Conservation (phyloP, 2,797 vertebrate genomes). For the Sciurus vulgaris region DNA sequence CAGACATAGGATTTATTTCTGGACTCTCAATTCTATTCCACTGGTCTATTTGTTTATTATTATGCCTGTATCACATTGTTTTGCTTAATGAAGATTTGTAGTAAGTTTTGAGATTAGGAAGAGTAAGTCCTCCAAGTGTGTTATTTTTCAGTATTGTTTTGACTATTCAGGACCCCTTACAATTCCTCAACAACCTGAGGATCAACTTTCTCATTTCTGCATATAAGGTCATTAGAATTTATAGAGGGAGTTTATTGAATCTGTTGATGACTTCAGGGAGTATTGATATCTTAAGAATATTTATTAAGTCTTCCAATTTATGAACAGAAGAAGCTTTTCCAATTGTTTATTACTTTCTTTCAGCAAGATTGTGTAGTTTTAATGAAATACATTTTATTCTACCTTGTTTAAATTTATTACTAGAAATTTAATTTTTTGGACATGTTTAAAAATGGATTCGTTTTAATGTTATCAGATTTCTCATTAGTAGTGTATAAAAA, state of each 20-base stretch:
- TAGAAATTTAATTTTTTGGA: background rate
- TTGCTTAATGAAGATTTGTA: background rate
- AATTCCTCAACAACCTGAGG: background rate
- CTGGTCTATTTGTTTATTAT: background rate
- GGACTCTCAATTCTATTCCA: background rate
- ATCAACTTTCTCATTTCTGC: background rate
- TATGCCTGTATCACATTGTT: background rate
- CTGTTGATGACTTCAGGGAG: background rate
- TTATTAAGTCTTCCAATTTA: background rate
- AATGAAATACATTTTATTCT: background rate
- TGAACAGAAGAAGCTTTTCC: background rate
- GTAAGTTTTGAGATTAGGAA: background rate
- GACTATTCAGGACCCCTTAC: background rate
- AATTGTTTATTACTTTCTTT: conserved; percentile 6
- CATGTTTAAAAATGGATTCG: background rate
- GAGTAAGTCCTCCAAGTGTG: background rate
- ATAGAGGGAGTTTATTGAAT: background rate
- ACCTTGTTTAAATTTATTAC: background rate
- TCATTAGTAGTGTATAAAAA: background rate
- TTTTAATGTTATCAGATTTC: background rate
- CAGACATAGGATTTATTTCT: background rate
- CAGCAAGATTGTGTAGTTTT: background rate
- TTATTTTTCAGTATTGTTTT: background rate
- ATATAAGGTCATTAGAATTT: background rate
- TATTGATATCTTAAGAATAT: background rate